Percentiles rank a stretch among this genome's conserved stretches.
These are phyloP conservation scores for Tyrophagus putrescentiae DNA, from an alignment of 1,140 invertebrate species.

Conservation along the genomic window DNA sequence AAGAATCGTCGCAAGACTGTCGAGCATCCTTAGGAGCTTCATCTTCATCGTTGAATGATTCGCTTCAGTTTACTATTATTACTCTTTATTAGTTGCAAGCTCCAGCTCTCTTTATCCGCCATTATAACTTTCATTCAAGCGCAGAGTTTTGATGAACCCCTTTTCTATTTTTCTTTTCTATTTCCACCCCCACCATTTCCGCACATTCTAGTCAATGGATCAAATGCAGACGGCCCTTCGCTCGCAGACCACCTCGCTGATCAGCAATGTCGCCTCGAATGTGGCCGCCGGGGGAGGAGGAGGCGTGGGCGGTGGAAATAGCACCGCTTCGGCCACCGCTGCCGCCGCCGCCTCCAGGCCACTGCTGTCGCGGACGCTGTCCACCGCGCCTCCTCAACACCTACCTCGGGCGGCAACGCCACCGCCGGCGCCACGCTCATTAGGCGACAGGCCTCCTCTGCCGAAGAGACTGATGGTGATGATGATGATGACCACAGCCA, in stretches of 20 bases:
- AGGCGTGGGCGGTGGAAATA: not conserved
- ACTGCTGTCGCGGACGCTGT: not conserved
- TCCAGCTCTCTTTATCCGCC: not conserved
- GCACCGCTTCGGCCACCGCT: not conserved
- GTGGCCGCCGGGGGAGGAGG: not conserved
- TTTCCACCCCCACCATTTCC: not conserved
- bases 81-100: not conserved
- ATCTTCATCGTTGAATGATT: too few species aligned
- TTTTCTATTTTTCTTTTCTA: not conserved
- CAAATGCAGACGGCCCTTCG: not conserved
- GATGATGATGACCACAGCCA: too few species aligned
- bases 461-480: too few species aligned
- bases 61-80: not conserved
- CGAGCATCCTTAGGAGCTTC: too few species aligned
- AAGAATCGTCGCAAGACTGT: too few species aligned
- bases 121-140: not conserved
- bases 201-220: slow-evolving; percentile 4
- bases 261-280: not conserved
- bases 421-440: too few species aligned
- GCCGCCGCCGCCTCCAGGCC: not conserved
- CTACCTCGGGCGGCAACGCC: too few species aligned
- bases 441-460: too few species aligned
- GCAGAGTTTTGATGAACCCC: not conserved
- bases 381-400: too few species aligned
- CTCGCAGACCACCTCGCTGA: not conserved